phyloP scores from a whole-genome alignment of 2,797 vertebrate genomes.

The Coreius guichenoti region DNA sequence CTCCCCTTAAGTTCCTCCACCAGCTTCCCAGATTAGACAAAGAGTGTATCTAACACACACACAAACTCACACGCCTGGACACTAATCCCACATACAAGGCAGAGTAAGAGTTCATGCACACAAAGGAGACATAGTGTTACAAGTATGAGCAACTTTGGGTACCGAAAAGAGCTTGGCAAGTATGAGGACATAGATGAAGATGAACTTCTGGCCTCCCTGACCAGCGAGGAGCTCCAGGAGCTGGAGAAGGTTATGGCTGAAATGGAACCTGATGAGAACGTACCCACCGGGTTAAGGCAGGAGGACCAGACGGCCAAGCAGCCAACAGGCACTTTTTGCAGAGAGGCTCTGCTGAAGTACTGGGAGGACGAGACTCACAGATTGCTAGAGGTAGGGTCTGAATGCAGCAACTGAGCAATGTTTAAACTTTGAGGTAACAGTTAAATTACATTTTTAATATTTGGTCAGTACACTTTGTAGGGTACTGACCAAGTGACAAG shows the following conservation, averaged over 20 bases:
- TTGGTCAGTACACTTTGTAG: background rate
- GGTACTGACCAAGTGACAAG: background rate
- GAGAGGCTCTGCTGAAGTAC: slow-evolving; percentile 86
- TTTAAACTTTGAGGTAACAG: background rate
- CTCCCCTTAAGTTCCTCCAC: slow-evolving; percentile 75
- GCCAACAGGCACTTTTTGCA: slow-evolving; percentile 81
- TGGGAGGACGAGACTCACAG: slow-evolving; percentile 89
- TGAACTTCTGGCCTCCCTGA: slow-evolving; percentile 86
- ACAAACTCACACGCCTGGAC: background rate
- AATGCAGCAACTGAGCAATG: slow-evolving; percentile 59
- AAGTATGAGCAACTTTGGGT: slow-evolving; percentile 87
- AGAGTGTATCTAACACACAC: slow-evolving; percentile 44
- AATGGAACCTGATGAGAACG: slow-evolving; percentile 82
- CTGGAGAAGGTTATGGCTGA: slow-evolving; percentile 86
- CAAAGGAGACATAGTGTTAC: background rate
- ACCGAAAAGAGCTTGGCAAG: slow-evolving; percentile 84
- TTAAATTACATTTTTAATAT: background rate
- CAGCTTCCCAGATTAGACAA: slow-evolving; percentile 75
- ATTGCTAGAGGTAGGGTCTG: slow-evolving; percentile 73
- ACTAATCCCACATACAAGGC: slow-evolving; percentile 24
- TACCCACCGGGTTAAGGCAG: slow-evolving; percentile 88
- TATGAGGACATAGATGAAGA: slow-evolving; percentile 90
- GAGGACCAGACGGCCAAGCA: slow-evolving; percentile 87
- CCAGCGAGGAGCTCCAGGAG: slow-evolving; percentile 88
- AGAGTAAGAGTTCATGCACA: background rate